Evolutionary conservation across 2,113 vertebrate species (phyloP), one percentile per base, ranked within the genome.

Genomic region (Phyllostomus discolor): DNA sequence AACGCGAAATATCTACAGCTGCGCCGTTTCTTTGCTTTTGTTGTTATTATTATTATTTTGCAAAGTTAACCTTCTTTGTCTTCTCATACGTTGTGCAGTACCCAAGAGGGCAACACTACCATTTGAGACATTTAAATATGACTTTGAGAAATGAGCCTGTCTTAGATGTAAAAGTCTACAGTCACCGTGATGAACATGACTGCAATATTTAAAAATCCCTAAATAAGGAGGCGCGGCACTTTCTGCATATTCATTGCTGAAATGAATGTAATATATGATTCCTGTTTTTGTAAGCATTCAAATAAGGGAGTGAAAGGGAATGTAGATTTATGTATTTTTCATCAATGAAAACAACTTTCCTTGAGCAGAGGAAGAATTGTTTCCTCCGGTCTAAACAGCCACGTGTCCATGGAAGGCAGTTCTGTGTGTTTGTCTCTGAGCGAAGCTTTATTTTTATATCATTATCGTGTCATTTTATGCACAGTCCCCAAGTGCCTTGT

Each of bases 391-490:
- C 7, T 35, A 57, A 92, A 94, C 69, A 94, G 88, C 48, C 38
- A 22, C 70, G 67, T 22, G 73, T 70, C 54, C 48, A 15, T 0
- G 1, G 89, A 91, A 92, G 86, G 52, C 86, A 94, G 79, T 70
- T 75, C 59, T 88, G 80, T 75, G 35, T 35, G 43, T 97, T 95
- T 76, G 89, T 96, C 79, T 94, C 87, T 31, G 84, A 93, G 91
- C 80, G 54, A 90, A 95, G 93, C 95, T 97, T 97, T 96, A 97
- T 96, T 97, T 98, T 97, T 97, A 96, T 95, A 96, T 96, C 91
- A 96, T 97, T 93, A 96, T 97, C 96, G 64, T 97, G 97, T 95
- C 96, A 76, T 93, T 97, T 97, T 96, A 96, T 97, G 91, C 83
- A 93, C 91, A 64, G 91, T 92, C 87, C 93, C 93, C 95, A 95